phyloP scores from a whole-genome alignment of 2,888 invertebrate species.

The Eristalis pertinax region DNA sequence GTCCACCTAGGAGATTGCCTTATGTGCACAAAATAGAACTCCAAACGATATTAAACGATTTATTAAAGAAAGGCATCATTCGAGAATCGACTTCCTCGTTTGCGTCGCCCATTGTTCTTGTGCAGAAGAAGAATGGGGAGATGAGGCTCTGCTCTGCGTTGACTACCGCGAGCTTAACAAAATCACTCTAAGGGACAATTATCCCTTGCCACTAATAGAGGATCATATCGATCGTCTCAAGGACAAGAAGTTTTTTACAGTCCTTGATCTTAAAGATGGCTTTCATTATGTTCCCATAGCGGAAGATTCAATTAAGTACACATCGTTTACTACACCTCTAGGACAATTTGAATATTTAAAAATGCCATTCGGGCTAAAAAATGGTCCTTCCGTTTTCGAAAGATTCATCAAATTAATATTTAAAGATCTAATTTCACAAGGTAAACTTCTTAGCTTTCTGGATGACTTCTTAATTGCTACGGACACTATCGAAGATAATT shows the following conservation, averaged over 20 bases:
- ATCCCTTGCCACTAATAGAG: slow-evolving; percentile 45
- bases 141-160: slow-evolving; percentile 10
- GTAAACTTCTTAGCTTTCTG: no score
- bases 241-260: slow-evolving; percentile 57
- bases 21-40: not conserved
- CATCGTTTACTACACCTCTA: slow-evolving; percentile 3
- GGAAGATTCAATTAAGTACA: not conserved
- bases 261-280: slow-evolving; percentile 64
- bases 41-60: not conserved
- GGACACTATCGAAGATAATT: no score
- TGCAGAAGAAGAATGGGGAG: slow-evolving; percentile 15
- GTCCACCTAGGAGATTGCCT: not conserved
- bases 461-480: no score
- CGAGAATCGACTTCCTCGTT: not conserved
- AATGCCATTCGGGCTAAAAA: slow-evolving; percentile 37
- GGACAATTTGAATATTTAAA: slow-evolving; percentile 1
- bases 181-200: slow-evolving; percentile 49
- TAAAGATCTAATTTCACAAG: no score
- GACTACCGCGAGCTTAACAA: slow-evolving; percentile 21
- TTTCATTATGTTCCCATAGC: slow-evolving; percentile 58
- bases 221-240: slow-evolving; percentile 33
- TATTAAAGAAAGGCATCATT: not conserved
- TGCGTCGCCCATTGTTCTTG: not conserved
- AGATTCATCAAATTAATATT: no score
- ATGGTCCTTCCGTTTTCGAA: slow-evolving; percentile 58